phyloP scores from a whole-genome alignment of 2,113 vertebrate species.

The Phaethon lepturus region DNA sequence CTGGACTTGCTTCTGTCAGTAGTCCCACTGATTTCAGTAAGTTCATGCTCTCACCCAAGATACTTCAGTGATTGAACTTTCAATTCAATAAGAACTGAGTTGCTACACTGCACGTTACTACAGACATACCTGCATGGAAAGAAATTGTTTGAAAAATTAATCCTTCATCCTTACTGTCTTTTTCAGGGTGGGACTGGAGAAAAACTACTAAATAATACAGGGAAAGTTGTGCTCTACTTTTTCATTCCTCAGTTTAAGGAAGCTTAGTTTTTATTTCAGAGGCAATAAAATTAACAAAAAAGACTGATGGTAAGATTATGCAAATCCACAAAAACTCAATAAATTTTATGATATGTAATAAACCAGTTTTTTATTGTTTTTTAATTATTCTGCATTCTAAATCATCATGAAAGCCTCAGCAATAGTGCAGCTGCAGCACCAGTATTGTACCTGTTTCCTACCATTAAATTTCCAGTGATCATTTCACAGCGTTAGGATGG shows the following conservation, averaged over 20 bases:
- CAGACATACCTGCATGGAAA: not conserved
- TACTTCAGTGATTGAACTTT: not conserved
- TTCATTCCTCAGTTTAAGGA: not conserved
- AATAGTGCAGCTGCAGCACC: not conserved
- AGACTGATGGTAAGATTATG: not conserved
- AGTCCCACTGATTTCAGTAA: not conserved
- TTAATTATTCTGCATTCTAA: not conserved
- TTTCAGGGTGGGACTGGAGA: not conserved
- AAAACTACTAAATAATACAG: not conserved
- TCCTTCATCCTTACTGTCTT: not conserved
- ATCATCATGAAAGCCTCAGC: not conserved
- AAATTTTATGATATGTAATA: not conserved
- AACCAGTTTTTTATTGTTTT: not conserved
- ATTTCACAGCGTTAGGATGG: not conserved
- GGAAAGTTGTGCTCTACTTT: not conserved
- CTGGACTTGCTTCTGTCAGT: not conserved
- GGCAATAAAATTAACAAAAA: not conserved
- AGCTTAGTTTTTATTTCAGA: not conserved
- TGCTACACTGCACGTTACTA: not conserved
- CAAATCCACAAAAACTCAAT: not conserved
- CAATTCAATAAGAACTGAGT: not conserved
- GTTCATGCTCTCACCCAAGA: not conserved
- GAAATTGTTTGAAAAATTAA: not conserved
- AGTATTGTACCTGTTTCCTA: not conserved
- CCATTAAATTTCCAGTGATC: not conserved